Conservation (phyloP, 1,140 invertebrate species). For the Sycobia sp. region DNA sequence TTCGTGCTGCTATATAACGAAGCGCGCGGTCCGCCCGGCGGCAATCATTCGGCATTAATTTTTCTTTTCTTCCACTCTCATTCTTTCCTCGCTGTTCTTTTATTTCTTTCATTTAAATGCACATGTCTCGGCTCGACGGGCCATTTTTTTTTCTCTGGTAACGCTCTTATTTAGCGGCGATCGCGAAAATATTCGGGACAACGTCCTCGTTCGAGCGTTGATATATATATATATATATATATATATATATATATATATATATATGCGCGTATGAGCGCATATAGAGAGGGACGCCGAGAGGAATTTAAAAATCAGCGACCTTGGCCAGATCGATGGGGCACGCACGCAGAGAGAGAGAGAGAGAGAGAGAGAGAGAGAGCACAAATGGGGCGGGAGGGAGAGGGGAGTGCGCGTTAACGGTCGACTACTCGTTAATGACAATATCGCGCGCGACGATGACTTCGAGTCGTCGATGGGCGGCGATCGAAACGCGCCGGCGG, state of each 20-base stretch:
- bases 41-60: conserved; percentile 36
- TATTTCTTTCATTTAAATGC: conserved; percentile 36
- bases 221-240: background rate
- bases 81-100: too few species aligned
- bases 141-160: conserved; percentile 16
- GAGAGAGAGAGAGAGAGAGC: background rate
- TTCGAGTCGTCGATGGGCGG: conserved; percentile 51
- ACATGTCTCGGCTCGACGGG: conserved; percentile 26
- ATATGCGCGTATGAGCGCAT: too few species aligned
- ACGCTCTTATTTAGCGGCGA: conserved; percentile 2
- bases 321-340: conserved; percentile 15
- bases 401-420: conserved; percentile 28
- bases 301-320: conserved; percentile 19
- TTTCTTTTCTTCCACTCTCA: too few species aligned
- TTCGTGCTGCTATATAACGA: too few species aligned
- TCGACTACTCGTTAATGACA: conserved; percentile 45
- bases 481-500: conserved; percentile 50
- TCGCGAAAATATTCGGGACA: conserved; percentile 35
- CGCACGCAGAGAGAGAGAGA: background rate
- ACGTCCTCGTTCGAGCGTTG: background rate
- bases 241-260: too few species aligned
- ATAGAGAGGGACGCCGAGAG: background rate
- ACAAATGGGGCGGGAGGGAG: background rate
- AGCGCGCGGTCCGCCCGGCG: too few species aligned
- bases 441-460: conserved; percentile 54